Conservation (phyloP, 64 coral and sea anemone species). For the Orbicella faveolata region DNA sequence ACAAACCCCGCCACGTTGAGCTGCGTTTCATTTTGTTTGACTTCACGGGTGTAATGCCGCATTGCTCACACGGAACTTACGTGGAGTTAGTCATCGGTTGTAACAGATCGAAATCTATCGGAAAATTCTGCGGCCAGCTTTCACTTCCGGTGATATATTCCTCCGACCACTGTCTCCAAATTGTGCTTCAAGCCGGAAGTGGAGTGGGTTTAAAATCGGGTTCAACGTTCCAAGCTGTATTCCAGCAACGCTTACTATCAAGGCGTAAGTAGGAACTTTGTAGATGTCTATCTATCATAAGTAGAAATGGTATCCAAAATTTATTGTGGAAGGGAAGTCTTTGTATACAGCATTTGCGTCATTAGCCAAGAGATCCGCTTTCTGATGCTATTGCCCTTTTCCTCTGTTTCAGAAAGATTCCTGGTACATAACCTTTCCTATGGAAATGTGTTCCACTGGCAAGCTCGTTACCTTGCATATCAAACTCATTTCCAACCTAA, state of each 20-base stretch:
- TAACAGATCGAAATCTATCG: conserved; percentile 10
- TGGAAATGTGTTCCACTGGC: too few species aligned
- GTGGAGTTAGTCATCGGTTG: conserved; percentile 45
- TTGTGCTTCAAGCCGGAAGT: background rate
- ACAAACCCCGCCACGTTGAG: conserved; percentile 14
- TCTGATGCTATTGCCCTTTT: too few species aligned
- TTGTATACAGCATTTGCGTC: background rate
- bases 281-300: too few species aligned
- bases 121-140: conserved; percentile 34
- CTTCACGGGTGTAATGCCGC: conserved; percentile 13
- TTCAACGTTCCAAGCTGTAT: conserved; percentile 5
- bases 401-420: too few species aligned
- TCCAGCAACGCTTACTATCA: conserved; percentile 11
- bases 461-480: too few species aligned
- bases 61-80: conserved; percentile 12
- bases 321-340: too few species aligned
- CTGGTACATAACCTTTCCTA: too few species aligned
- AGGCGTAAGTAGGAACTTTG: background rate
- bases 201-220: background rate
- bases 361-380: too few species aligned
- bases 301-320: too few species aligned
- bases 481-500: too few species aligned
- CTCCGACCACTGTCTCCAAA: conserved; percentile 39
- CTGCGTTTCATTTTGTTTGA: background rate
- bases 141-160: conserved; percentile 35